Evolutionary conservation across 2,888 invertebrate genomes (phyloP), one percentile per base, ranked within the genome.

Genomic region (Drosophila yooni): DNA sequence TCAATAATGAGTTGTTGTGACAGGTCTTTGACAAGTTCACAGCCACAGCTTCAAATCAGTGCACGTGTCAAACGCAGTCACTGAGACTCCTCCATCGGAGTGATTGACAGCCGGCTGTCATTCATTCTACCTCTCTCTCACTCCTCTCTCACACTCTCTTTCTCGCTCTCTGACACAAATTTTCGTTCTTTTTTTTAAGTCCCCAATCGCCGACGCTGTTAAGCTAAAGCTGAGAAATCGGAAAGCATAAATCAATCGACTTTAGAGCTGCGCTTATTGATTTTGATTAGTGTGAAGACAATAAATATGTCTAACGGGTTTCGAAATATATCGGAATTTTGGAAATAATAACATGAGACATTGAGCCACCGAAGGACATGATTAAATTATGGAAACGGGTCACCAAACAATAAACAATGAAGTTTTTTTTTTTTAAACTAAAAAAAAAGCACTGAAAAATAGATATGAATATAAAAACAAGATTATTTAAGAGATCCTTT

Each of bases 1-100:
- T 29, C 51, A 40, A 50, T 56, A 43, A 73, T 81, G 80, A 78
- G 63, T 82, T 88, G 81, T 84, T 89, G 76, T 86, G 90, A 90
- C 86, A 84, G 81, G 66, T 81, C 67, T 79, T 54, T 69, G 79
- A 68, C 83, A 78, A 61, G 62, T 78, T 76, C 66, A 67, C 59
- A 78, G 62, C 36, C 66, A 63, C 61, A 56, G 67, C 34, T 38
- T 29, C 21, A 67, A 78, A 70, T 74, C 63, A 69, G 68, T 66
- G 83, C 83, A 83, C 77, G 83, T 76, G 81, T 57, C 76, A 51
- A 69, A 58, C 46, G 33, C n/a, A 40, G 62, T 57, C 62, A 38
- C 48, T 29, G 34, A 56, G 34, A 40, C 18, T 43, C n/a, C 57
- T 43, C n/a, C 57, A 34, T 13, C 13, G 34, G 18, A 11, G n/a